Percentiles rank a stretch among this genome's conserved stretches.
Conservation (phyloP, 2,888 invertebrate genomes). For the Hedya salicella region DNA sequence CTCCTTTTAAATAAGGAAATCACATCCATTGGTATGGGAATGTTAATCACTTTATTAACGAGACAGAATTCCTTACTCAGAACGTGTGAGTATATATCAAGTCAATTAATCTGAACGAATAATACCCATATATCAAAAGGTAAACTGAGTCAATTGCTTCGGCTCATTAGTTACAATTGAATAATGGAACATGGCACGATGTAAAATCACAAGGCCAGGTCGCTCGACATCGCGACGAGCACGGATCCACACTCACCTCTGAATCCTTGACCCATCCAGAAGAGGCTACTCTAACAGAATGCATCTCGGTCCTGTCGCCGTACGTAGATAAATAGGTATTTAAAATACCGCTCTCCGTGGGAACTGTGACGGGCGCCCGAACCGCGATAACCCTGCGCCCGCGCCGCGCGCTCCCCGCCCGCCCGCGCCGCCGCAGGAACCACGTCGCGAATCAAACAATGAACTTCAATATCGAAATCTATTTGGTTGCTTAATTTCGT, state of each 20-base stretch:
- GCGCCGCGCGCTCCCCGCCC: constrained; percentile 56
- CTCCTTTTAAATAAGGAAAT: constrained; percentile 19
- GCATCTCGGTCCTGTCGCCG: constrained; percentile 79
- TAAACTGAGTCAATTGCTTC: constrained; percentile 50
- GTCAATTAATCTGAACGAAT: constrained; percentile 39
- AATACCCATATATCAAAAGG: constrained; percentile 41
- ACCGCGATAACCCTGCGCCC: constrained; percentile 68
- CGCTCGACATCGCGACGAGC: constrained; percentile 64
- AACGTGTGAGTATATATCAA: constrained; percentile 35
- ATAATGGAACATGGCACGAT: constrained; percentile 74
- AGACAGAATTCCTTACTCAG: constrained; percentile 22
- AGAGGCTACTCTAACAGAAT: constrained; percentile 81
- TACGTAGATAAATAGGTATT: constrained; percentile 81
- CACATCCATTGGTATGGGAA: constrained; percentile 15
- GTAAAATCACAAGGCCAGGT: constrained; percentile 78
- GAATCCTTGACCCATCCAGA: constrained; percentile 84
- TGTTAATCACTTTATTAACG: constrained; percentile 40
- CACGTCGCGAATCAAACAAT: constrained; percentile 76
- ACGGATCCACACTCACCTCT: constrained; percentile 79
- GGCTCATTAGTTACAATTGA: constrained; percentile 57
- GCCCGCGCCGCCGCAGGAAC: constrained; percentile 53
- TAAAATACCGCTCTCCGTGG: constrained; percentile 83
- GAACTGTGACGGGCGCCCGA: constrained; percentile 78
- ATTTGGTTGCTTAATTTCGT: constrained; percentile 80
- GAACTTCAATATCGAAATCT: constrained; percentile 74